A percentile compares a stretch with the other conserved stretches of the same genome.
Evolutionary conservation across 2,113 vertebrate species (phyloP).

Genomic region (Pelodiscus sinensis): DNA sequence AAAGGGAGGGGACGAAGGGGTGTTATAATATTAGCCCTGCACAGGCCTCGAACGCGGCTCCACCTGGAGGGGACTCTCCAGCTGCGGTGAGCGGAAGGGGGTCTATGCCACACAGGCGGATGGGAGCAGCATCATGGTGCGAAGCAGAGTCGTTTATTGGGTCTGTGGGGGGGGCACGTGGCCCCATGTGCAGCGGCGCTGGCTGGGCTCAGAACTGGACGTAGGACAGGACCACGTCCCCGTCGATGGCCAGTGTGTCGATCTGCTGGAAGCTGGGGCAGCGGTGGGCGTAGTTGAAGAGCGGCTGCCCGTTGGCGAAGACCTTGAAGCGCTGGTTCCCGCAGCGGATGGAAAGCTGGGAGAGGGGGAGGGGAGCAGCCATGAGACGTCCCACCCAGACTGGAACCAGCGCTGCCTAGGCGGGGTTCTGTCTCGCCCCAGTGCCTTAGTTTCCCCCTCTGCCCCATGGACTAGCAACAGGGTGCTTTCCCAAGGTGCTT

Average conservation of each 20-base stretch:
- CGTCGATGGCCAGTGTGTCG: slow-evolving; percentile 78
- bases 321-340: slow-evolving; percentile 82
- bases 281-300: slow-evolving; percentile 82
- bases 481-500: too few species aligned
- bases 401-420: background rate
- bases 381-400: background rate
- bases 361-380: background rate
- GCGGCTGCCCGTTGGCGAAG: slow-evolving; percentile 81
- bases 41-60: background rate
- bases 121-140: background rate
- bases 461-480: too few species aligned
- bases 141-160: background rate
- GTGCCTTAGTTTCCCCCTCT: too few species aligned
- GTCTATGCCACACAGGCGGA: background rate
- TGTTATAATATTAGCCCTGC: background rate
- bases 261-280: slow-evolving; percentile 72
- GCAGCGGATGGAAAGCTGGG: slow-evolving; percentile 84
- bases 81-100: background rate
- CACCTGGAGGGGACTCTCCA: background rate
- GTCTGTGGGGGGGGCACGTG: background rate
- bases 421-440: too few species aligned
- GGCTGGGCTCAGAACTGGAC: slow-evolving; percentile 73
- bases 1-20: background rate
- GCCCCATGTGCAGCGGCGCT: background rate
- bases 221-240: slow-evolving; percentile 84